Percentiles rank a stretch among this genome's conserved stretches.
Evolutionary conservation across 2,888 invertebrate species (phyloP).

Genomic region (Merodon equestris): DNA sequence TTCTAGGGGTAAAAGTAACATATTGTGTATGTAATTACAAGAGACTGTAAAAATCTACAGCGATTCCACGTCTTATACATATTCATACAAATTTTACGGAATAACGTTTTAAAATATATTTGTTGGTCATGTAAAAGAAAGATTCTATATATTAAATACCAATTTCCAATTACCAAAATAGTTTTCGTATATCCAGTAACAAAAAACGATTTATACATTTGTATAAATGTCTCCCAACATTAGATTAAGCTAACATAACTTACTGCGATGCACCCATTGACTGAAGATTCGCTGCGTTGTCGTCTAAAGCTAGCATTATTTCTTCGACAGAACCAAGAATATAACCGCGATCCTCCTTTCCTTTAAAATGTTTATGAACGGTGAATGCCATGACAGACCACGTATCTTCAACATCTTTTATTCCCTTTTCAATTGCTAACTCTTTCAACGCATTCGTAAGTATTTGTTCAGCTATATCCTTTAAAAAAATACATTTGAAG

Average conservation of each 20-base stretch:
- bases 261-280: constrained; percentile 93
- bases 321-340: constrained; percentile 90
- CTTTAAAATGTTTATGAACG: constrained; percentile 84
- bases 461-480: constrained; percentile 89
- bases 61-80: no score
- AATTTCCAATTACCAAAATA: no score
- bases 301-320: constrained; percentile 89
- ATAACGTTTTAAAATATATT: no score
- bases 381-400: constrained; percentile 85
- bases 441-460: constrained; percentile 94
- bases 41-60: no score
- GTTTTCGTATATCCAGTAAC: no score
- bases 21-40: no score
- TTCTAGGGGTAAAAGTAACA: no score
- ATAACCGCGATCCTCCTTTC: constrained; percentile 87
- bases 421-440: constrained; percentile 92
- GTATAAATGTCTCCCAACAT: no score
- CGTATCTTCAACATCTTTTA: constrained; percentile 88
- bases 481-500: constrained; percentile 19
- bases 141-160: no score
- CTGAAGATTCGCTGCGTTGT: constrained; percentile 93
- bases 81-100: no score
- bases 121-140: no score
- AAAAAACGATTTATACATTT: no score
- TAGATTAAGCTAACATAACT: constrained; percentile 71